These are phyloP conservation scores for Chelonia mydas DNA, from an alignment of 2,797 vertebrate genomes.

Conservation along the genomic window DNA sequence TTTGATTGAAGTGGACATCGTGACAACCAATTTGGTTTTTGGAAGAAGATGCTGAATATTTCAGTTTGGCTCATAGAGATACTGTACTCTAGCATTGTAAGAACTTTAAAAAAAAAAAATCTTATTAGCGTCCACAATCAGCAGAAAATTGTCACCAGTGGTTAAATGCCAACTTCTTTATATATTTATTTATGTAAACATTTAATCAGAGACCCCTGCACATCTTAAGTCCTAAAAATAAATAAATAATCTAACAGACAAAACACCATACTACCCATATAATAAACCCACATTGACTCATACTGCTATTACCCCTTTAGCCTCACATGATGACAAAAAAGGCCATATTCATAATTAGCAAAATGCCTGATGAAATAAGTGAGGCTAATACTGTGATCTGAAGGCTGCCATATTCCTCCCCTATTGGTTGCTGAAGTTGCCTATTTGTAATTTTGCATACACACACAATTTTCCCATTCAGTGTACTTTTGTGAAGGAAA, in stretches of 20 bases:
- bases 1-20: not conserved
- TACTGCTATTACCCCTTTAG: not conserved
- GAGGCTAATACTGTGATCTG: not conserved
- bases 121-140: not conserved
- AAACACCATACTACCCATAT: not conserved
- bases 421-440: not conserved
- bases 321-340: not conserved
- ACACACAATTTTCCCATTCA: not conserved
- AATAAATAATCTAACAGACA: not conserved
- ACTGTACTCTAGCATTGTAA: not conserved
- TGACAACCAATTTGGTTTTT: not conserved
- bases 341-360: not conserved
- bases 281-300: not conserved
- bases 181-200: not conserved
- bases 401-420: not conserved
- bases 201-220: not conserved
- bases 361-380: not conserved
- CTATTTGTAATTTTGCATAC: not conserved
- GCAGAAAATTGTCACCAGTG: not conserved
- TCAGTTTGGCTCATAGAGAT: not conserved
- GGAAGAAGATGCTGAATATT: not conserved
- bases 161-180: not conserved
- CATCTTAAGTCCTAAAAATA: not conserved
- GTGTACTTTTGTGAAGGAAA: no score
- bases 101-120: accelerated